Percentiles rank a stretch among this genome's conserved stretches.
These are phyloP conservation scores for Sylvilagus floridanus DNA, from an alignment of 2,797 vertebrate genomes.

Conservation along the genomic window DNA sequence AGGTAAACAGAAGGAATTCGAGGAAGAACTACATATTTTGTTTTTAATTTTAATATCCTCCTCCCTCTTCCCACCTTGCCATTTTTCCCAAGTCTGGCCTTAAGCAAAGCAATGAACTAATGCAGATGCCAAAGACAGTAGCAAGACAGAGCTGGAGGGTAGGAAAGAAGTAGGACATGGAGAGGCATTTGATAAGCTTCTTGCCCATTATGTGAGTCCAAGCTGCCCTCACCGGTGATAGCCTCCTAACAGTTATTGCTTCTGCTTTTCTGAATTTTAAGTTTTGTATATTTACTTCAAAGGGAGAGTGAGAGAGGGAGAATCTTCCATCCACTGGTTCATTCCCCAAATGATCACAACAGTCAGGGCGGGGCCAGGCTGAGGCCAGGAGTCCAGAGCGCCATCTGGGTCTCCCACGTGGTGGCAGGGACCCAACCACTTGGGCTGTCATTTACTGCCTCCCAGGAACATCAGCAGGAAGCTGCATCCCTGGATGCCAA, in stretches of 20 bases:
- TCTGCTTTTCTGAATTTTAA: neutral
- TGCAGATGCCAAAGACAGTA: neutral
- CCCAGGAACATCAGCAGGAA: no score
- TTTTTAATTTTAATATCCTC: conserved; percentile 17
- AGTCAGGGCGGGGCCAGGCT: no score
- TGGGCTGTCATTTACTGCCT: no score
- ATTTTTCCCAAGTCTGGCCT: neutral
- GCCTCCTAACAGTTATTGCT: neutral
- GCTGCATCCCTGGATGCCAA: no score
- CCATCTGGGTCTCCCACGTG: no score
- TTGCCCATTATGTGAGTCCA: neutral
- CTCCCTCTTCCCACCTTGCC: neutral
- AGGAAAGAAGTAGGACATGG: neutral
- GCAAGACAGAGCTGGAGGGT: neutral
- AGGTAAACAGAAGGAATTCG: neutral
- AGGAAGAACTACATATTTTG: neutral
- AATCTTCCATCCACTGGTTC: no score
- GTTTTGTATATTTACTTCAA: no score
- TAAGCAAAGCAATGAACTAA: conserved; percentile 29
- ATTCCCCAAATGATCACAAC: no score
- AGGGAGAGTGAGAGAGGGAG: no score
- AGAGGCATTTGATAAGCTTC: neutral
- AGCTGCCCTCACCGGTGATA: fast-evolving
- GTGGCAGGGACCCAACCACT: no score
- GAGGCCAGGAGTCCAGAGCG: no score